Evolutionary conservation across 2,888 invertebrate genomes (phyloP).

Genomic region (Pachliopta kotzebuea): DNA sequence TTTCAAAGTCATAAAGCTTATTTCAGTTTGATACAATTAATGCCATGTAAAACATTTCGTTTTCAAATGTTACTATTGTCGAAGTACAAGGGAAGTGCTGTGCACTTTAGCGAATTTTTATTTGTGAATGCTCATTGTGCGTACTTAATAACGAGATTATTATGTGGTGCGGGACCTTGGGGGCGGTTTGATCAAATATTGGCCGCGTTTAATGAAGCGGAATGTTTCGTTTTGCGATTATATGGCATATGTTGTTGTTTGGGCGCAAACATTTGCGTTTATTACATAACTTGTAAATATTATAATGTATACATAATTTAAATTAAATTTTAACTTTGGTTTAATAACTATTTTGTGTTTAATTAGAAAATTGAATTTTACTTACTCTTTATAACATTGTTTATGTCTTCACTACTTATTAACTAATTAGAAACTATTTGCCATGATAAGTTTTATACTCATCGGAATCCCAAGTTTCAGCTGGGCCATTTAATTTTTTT

Average conservation of each 20-base stretch:
- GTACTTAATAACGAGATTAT: constrained; percentile 65
- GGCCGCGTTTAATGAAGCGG: constrained; percentile 54
- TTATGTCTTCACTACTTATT: no score
- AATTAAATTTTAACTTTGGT: no score
- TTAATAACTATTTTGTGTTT: no score
- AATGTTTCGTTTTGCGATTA: constrained; percentile 39
- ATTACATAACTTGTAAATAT: neutral
- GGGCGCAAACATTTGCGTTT: constrained; percentile 32
- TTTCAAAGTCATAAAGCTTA: neutral
- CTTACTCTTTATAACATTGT: no score
- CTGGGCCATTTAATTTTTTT: no score
- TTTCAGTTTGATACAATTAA: constrained; percentile 29
- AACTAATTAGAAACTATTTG: no score
- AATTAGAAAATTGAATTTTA: no score
- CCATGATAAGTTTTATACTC: no score
- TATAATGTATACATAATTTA: no score
- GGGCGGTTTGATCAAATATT: constrained; percentile 66
- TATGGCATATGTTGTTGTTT: constrained; percentile 35
- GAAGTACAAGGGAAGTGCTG: constrained; percentile 43
- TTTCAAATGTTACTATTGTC: constrained; percentile 32
- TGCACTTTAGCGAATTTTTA: constrained; percentile 58
- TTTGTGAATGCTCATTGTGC: constrained; percentile 58
- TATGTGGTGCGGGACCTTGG: constrained; percentile 46
- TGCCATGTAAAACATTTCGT: constrained; percentile 33
- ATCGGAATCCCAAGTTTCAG: no score